These are phyloP conservation scores for Bilobella aurantiaca DNA, from an alignment of 1,140 invertebrate species.

Conservation along the genomic window DNA sequence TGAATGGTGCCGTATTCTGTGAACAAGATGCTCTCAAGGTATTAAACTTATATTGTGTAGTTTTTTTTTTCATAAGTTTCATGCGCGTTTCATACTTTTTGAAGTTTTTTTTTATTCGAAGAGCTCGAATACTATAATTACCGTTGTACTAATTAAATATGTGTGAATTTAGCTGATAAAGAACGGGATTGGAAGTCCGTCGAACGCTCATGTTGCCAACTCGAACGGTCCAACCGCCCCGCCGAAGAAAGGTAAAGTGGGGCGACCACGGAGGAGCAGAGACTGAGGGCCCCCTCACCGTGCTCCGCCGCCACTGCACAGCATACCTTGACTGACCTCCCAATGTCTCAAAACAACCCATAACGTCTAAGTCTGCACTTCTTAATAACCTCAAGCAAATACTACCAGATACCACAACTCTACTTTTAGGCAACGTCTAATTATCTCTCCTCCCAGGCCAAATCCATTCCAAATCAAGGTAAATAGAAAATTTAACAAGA, in stretches of 20 bases:
- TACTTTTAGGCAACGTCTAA: background rate
- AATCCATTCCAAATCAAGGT: conserved; percentile 3
- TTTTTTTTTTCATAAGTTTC: conserved; percentile 1
- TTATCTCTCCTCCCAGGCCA: background rate
- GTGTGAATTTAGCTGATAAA: conserved; percentile 27
- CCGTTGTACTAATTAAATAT: background rate
- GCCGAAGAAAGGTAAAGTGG: conserved; percentile 31
- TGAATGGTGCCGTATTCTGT: conserved; percentile 34
- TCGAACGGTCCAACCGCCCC: conserved; percentile 28
- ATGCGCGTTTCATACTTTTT: background rate
- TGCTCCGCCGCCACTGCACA: too few relatives aligned
- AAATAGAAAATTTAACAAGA: background rate
- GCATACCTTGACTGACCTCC: background rate
- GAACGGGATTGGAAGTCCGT: conserved; percentile 34
- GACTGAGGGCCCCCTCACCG: conserved; percentile 26
- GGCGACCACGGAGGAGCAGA: conserved; percentile 34
- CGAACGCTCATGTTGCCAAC: conserved; percentile 26
- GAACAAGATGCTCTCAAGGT: conserved; percentile 35
- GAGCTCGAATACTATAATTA: background rate
- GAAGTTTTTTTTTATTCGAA: background rate
- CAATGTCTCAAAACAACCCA: background rate
- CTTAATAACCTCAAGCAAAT: background rate
- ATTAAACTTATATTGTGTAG: too few relatives aligned
- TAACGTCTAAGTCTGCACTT: background rate
- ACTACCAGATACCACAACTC: conserved; percentile 11